Base-by-base conservation (phyloP, 92 coral and sea anemone species). In the Siderastrea radians region DNA sequence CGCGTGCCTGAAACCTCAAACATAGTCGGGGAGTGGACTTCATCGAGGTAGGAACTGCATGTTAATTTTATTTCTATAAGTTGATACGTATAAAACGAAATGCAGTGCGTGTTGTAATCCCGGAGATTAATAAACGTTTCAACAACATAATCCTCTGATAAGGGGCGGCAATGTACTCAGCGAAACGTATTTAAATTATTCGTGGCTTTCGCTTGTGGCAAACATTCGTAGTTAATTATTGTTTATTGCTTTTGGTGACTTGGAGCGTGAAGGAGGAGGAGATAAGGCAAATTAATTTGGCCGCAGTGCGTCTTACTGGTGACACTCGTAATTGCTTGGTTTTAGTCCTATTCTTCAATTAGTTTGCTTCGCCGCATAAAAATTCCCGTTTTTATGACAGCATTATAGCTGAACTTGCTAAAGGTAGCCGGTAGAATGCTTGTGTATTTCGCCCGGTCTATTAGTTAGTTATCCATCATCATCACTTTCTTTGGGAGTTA, bases 1-100 rank as follows among this genome's bases (percentile, higher is more conserved):
- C 72, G 89, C 16, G 83, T 58, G 50, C 16, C 57, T 16, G 86
- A 47, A 46, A 60, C 58, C 60, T 91, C 95, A 46, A 92, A 89
- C 47, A 89, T 94, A 48, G 82, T 57, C 55, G 95, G 97, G 63
- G 95, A 89, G 78, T 94, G 97, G 97, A 94, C 95, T 5, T 94
- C 97, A 16, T 86, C 97, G 43, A 84, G 90, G 97, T 94, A 92
- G 57, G 83, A 16, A 38, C 6, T 46, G 6, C 16, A 38, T 3
- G 46, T 6, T 19, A 61, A 74, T 12, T 62, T 84, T 74, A 47
- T 38, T 80, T 15, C 5, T n/a, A 48, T 59, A 12, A 49, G 45
- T 54, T 73, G 63, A 45, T 58, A 68, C 44, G 57, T 58, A 46
- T 71, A 1, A 0, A 10, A 11, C 57, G 71, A 62, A 17, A 12